Evolutionary conservation across 2,888 invertebrate genomes (phyloP), one percentile per base, ranked within the genome.

Genomic region (Epiperipatus broadwayi): DNA sequence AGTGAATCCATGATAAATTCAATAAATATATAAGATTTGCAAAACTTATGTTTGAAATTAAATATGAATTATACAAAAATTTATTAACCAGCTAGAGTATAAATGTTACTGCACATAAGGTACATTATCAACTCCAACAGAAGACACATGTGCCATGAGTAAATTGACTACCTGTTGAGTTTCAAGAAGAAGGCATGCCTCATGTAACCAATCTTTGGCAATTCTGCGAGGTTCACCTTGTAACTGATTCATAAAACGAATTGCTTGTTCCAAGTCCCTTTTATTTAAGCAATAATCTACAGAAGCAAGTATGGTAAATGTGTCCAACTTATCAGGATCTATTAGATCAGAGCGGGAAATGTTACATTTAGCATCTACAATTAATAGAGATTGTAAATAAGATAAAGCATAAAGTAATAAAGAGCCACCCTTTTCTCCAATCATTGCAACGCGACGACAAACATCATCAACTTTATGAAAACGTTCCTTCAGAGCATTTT

Each of bases 121-220:
- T 5, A 33, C 34, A 38, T 38, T 36, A 15, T 41, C 21, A n/a
- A 21, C 30, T 31, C 73, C 75, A 47, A 74, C 69, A 2, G 84
- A 77, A 1, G 79, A 74, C 3, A 87, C 85, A 55, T 87, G 81
- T 0, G 89, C 81, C 55, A 89, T 68, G 20, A 95, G 65, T 0
- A 81, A 78, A 52, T 81, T 75, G 7, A 87, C 81, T 8, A 85
- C 85, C 59, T 87, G 87, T 53, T 78, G 71, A 7, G 84, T 79
- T 63, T 91, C 91, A 46, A 93, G 63, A 46, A 80, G 70, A 35
- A 78, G 68, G 39, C 75, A 69, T 0, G 83, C 73, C 50, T 84
- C 85, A 40, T 74, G 69, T 55, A 83, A 71, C 93, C 93, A 95
- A 46, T 81, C 76, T 29, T 65, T 60, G 0, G 91, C 81, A 1